A percentile compares a stretch with the other conserved stretches of the same genome.
These are phyloP conservation scores for Epinotia ramella DNA, from an alignment of 2,888 invertebrate genomes.

Conservation along the genomic window DNA sequence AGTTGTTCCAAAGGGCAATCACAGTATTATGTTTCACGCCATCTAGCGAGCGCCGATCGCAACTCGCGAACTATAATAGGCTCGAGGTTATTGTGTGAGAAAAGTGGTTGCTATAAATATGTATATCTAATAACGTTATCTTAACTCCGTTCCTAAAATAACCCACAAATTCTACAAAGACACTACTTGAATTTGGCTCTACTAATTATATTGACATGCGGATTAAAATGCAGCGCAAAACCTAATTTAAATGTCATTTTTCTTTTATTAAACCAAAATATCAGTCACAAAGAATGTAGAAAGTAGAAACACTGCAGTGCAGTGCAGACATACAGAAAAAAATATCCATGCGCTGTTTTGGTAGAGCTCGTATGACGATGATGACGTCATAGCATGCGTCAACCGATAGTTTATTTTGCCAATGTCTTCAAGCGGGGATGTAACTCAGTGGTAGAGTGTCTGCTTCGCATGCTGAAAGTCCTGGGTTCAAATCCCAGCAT, in stretches of 20 bases:
- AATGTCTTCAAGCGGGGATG: slow-evolving; percentile 60
- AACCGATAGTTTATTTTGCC: slow-evolving; percentile 50
- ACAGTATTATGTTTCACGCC: slow-evolving; percentile 62
- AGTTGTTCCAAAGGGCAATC: slow-evolving; percentile 53
- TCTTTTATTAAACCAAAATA: background rate
- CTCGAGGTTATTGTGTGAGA: background rate
- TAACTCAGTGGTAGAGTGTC: slow-evolving; percentile 87
- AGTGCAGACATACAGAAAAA: background rate
- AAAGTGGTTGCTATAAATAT: background rate
- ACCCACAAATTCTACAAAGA: background rate
- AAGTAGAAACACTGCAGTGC: background rate
- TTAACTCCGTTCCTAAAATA: background rate
- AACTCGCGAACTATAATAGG: slow-evolving; percentile 15
- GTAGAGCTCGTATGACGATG: slow-evolving; percentile 15
- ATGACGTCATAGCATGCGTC: slow-evolving; percentile 45
- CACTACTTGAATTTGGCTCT: background rate
- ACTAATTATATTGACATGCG: too few species aligned
- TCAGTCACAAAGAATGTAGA: background rate
- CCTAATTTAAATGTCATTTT: too few species aligned
- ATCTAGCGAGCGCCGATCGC: slow-evolving; percentile 57
- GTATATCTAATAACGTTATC: background rate
- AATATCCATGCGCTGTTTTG: background rate
- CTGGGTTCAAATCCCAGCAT: slow-evolving; percentile 88
- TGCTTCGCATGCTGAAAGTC: slow-evolving; percentile 89
- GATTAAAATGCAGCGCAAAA: too few species aligned